These are phyloP conservation scores for Gallinago media DNA, from an alignment of 2,113 vertebrate species.

Conservation along the genomic window DNA sequence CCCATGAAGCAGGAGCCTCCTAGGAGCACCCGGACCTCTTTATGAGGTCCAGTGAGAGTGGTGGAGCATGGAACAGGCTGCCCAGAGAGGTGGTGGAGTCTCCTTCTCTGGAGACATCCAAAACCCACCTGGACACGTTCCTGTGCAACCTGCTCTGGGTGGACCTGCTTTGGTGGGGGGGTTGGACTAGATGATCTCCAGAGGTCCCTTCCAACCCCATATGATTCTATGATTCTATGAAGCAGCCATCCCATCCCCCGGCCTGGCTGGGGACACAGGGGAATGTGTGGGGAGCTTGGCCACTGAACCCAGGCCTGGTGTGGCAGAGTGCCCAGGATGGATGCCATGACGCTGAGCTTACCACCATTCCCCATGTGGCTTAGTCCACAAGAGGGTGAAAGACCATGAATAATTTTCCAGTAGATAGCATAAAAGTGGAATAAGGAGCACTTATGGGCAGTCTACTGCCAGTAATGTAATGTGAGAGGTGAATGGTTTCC, in stretches of 20 bases:
- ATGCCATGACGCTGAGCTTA: neutral
- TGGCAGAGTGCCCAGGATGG: neutral
- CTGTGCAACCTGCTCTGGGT: too few species aligned
- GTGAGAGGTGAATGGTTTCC: neutral
- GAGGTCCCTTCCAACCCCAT: too few species aligned
- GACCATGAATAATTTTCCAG: neutral
- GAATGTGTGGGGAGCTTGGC: rapidly evolving
- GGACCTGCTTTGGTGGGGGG: too few species aligned
- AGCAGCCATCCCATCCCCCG: rapidly evolving
- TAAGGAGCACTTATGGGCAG: neutral
- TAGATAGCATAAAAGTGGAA: neutral
- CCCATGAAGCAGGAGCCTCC: neutral
- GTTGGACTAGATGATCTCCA: too few species aligned
- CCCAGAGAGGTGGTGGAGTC: too few species aligned
- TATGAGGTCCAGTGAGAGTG: too few species aligned
- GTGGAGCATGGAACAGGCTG: too few species aligned
- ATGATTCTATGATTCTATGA: neutral
- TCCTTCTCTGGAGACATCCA: too few species aligned
- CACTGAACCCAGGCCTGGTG: neutral
- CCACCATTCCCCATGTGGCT: neutral
- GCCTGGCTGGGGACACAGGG: rapidly evolving
- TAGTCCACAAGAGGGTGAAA: neutral
- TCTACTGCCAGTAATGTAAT: neutral
- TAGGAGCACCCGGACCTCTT: neutral
- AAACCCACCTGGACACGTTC: too few species aligned